Percentiles rank a stretch among this genome's conserved stretches.
These are phyloP conservation scores for Papilio gigon DNA, from an alignment of 2,888 invertebrate genomes.

Conservation along the genomic window DNA sequence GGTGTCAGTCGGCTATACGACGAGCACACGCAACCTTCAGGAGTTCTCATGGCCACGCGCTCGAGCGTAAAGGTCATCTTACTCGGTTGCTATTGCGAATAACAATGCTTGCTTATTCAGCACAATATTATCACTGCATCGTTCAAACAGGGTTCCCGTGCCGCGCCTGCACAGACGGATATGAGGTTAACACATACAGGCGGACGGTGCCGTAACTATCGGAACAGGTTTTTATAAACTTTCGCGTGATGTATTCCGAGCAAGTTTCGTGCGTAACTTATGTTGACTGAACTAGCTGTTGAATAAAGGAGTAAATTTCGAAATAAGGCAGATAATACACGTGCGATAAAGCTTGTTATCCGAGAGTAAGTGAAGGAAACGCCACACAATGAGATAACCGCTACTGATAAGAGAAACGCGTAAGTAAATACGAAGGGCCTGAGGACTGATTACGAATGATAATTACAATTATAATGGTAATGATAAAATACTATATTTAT, in stretches of 20 bases:
- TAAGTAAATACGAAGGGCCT: slow-evolving; percentile 42
- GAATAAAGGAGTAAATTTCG: slow-evolving; percentile 51
- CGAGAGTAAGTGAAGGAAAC: slow-evolving; percentile 54
- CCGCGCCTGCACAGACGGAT: neutral
- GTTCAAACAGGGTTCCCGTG: slow-evolving; percentile 15
- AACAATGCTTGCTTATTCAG: slow-evolving; percentile 58
- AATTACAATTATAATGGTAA: slow-evolving; percentile 21
- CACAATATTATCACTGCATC: slow-evolving; percentile 37
- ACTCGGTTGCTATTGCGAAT: slow-evolving; percentile 60
- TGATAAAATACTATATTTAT: slow-evolving; percentile 7
- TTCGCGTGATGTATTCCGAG: neutral
- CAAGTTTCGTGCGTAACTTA: slow-evolving; percentile 2
- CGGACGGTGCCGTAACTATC: neutral
- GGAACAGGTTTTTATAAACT: slow-evolving; percentile 5
- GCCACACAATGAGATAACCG: slow-evolving; percentile 52
- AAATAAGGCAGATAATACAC: slow-evolving; percentile 46
- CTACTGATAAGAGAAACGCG: slow-evolving; percentile 45
- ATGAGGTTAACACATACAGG: slow-evolving; percentile 10
- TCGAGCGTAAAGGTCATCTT: slow-evolving; percentile 73
- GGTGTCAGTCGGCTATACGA: slow-evolving; percentile 52
- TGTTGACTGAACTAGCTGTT: slow-evolving; percentile 27
- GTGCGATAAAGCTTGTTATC: slow-evolving; percentile 52
- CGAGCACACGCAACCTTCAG: slow-evolving; percentile 71
- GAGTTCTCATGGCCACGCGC: slow-evolving; percentile 73
- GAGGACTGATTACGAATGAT: slow-evolving; percentile 38